These are phyloP conservation scores for Euleptes europaea DNA, from an alignment of 2,113 vertebrate genomes.

Conservation along the genomic window DNA sequence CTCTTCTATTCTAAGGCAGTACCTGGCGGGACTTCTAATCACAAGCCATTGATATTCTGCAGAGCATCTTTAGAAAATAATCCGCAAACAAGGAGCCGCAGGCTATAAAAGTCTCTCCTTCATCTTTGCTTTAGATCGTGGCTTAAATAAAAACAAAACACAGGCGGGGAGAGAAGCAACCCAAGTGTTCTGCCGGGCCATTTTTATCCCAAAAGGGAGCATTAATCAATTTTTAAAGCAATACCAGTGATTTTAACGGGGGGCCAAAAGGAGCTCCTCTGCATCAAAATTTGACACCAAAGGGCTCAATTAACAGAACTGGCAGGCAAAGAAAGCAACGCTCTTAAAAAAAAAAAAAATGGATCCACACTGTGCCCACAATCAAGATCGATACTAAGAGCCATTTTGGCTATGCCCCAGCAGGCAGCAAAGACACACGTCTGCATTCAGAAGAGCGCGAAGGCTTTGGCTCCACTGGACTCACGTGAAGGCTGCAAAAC, in stretches of 20 bases:
- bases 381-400: conserved; percentile 28
- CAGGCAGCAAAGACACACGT: not conserved
- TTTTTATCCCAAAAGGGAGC: conserved; percentile 71
- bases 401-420: conserved; percentile 15
- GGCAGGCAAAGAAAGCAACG: conserved; percentile 25
- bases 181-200: conserved; percentile 53
- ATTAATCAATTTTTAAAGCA: conserved; percentile 73
- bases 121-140: conserved; percentile 57
- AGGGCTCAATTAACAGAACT: conserved; percentile 60
- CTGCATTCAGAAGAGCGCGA: not conserved
- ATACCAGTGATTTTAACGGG: conserved; percentile 51
- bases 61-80: conserved; percentile 74
- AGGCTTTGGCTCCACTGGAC: not conserved
- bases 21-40: conserved; percentile 72
- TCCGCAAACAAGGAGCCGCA: conserved; percentile 79
- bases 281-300: conserved; percentile 35
- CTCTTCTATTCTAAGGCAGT: conserved; percentile 48
- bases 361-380: not conserved
- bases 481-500: conserved; percentile 15
- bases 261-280: conserved; percentile 53
- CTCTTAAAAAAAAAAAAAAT: not conserved
- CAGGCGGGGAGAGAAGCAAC: conserved; percentile 47
- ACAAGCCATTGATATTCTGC: conserved; percentile 77
- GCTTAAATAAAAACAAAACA: conserved; percentile 75
- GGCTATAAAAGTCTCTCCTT: conserved; percentile 72